A percentile compares a stretch with the other conserved stretches of the same genome.
Conservation (phyloP, 1,140 invertebrate species). For the Proctacanthus coquilletti region DNA sequence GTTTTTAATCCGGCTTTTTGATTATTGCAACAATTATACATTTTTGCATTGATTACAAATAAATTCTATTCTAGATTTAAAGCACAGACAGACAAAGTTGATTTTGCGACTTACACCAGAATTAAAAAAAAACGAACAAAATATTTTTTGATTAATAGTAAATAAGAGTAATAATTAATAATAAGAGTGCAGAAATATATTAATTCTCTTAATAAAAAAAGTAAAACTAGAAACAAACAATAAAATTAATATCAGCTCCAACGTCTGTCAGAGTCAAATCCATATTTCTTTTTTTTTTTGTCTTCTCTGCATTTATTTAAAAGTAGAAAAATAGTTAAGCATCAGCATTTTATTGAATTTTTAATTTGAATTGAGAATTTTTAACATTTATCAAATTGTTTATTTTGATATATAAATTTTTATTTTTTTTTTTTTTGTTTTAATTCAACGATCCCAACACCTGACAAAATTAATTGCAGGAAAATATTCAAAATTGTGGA, state of each 20-base stretch:
- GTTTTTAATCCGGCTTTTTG: no score
- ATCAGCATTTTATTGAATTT: no score
- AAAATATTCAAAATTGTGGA: not conserved
- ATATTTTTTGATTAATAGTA: not conserved
- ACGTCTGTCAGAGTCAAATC: not conserved
- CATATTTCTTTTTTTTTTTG: not conserved
- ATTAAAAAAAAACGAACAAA: slow-evolving; percentile 1
- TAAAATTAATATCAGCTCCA: not conserved
- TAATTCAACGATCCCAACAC: slow-evolving; percentile 1
- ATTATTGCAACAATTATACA: no score
- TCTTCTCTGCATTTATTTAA: not conserved
- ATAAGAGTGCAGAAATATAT: not conserved
- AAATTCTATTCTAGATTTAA: not conserved
- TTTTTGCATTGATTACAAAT: no score
- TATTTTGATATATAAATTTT: not conserved
- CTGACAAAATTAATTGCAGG: slow-evolving; percentile 5
- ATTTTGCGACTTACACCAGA: slow-evolving; percentile 4
- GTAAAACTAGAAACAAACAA: not conserved
- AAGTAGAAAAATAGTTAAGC: not conserved
- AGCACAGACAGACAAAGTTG: slow-evolving; percentile 1
- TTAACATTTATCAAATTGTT: not conserved
- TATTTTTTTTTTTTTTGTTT: not conserved
- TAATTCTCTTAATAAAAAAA: not conserved
- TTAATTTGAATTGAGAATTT: not conserved
- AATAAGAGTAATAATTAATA: not conserved